Evolutionary conservation across 2,113 vertebrate genomes (phyloP).

Genomic region (Phodopus roborovskii): DNA sequence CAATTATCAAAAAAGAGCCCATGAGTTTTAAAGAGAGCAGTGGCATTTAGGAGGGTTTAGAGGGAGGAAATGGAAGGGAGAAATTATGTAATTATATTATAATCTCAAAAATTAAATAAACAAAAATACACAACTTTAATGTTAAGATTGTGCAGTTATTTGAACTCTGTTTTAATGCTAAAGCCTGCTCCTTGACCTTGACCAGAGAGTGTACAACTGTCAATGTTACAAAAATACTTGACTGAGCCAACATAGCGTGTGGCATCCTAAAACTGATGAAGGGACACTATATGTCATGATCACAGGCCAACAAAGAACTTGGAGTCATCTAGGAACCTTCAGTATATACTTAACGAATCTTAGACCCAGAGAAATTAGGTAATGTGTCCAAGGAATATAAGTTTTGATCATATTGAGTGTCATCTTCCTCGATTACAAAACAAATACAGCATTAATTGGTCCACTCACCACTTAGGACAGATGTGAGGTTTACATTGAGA

Average conservation of each 20-base stretch:
- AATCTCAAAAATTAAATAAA: background rate
- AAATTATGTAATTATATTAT: background rate
- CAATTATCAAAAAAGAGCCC: background rate
- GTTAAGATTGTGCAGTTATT: background rate
- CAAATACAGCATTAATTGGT: background rate
- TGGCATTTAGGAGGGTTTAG: background rate
- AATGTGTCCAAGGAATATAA: conserved; percentile 27
- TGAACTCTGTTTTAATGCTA: background rate
- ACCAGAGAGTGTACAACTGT: background rate
- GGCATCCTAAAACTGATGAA: background rate
- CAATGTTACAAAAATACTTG: background rate
- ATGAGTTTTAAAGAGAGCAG: background rate
- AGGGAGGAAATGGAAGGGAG: background rate
- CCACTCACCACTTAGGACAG: background rate
- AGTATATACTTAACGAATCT: background rate
- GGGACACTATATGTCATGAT: background rate
- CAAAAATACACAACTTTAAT: background rate
- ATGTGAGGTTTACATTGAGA: background rate
- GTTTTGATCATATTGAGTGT: background rate
- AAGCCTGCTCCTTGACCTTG: background rate
- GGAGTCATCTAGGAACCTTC: background rate
- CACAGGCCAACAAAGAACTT: background rate
- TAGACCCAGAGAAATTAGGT: conserved; percentile 21
- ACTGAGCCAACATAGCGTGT: background rate
- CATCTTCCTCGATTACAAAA: background rate